Conservation (phyloP, 2,888 invertebrate genomes). For the Cheilosia scutellata region DNA sequence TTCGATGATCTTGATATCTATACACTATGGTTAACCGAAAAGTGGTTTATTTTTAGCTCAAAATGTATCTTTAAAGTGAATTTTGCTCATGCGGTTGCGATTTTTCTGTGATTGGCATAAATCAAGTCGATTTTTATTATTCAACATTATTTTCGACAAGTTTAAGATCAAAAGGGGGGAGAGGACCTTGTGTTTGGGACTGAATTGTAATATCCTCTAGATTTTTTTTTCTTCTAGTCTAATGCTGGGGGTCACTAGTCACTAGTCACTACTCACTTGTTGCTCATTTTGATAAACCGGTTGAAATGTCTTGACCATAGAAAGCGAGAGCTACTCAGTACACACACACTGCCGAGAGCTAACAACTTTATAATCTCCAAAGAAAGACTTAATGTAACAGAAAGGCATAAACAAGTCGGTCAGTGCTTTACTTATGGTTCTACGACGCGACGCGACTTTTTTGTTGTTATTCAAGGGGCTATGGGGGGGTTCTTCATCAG, state of each 20-base stretch:
- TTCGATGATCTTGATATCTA: conserved; percentile 68
- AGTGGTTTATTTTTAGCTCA: conserved; percentile 55
- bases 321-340: conserved; percentile 48
- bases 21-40: conserved; percentile 25
- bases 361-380: conserved; percentile 20
- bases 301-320: conserved; percentile 63
- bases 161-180: conserved; percentile 38
- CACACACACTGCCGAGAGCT: conserved; percentile 5
- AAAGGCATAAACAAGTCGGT: conserved; percentile 23
- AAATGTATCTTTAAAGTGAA: conserved; percentile 23
- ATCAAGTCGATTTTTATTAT: conserved; percentile 9
- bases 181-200: neutral
- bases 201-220: neutral
- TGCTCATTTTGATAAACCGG: conserved; percentile 48
- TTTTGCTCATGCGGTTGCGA: conserved; percentile 20
- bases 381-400: conserved; percentile 23
- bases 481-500: conserved; percentile 25
- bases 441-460: neutral
- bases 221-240: neutral
- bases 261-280: conserved; percentile 1
- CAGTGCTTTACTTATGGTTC: conserved; percentile 9
- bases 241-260: neutral
- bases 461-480: conserved; percentile 57
- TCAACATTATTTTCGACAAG: conserved; percentile 19
- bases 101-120: conserved; percentile 46